phyloP scores from a whole-genome alignment of 2,888 invertebrate species.

The Drosophila emarginata region DNA sequence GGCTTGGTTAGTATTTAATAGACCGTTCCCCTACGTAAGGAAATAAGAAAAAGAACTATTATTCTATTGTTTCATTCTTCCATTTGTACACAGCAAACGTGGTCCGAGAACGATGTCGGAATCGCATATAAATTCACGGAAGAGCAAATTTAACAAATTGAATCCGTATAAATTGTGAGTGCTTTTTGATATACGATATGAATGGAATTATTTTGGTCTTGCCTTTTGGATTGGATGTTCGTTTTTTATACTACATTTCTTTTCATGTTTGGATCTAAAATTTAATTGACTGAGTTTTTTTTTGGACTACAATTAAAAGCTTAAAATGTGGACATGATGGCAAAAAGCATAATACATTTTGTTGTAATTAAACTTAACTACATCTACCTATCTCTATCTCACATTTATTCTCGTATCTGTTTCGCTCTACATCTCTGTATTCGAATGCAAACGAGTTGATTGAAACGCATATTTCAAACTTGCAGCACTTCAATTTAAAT shows the following conservation, averaged over 20 bases:
- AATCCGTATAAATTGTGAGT: background rate
- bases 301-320: background rate
- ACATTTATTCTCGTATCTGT: background rate
- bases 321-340: background rate
- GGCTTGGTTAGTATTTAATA: conserved; percentile 51
- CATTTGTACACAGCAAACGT: conserved; percentile 43
- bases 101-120: conserved; percentile 22
- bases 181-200: background rate
- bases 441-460: background rate
- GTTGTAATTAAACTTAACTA: background rate
- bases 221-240: background rate
- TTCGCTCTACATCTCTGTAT: background rate
- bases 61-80: background rate
- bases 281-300: background rate
- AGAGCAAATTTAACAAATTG: conserved; percentile 50
- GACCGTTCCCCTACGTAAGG: no score
- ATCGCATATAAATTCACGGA: conserved; percentile 13
- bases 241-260: background rate
- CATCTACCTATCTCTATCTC: no score
- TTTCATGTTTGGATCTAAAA: background rate
- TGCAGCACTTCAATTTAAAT: background rate
- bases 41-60: background rate
- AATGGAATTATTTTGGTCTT: background rate
- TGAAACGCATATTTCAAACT: background rate
- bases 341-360: background rate